Evolutionary conservation across 2,888 invertebrate species (phyloP).

Genomic region (Amorpha juglandis): DNA sequence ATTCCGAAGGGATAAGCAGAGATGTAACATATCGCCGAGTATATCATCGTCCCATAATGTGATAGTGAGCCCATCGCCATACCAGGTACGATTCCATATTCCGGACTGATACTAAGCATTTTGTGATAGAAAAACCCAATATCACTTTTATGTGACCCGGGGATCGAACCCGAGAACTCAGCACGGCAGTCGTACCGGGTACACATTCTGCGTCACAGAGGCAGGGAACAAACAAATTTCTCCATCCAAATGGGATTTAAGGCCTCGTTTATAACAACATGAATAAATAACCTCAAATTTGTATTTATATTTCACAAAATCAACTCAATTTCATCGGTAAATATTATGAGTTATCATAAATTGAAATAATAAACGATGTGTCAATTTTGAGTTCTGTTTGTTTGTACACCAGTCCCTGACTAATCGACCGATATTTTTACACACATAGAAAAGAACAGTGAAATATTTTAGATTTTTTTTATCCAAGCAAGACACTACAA

Average conservation of each 20-base stretch:
- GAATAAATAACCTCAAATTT: neutral
- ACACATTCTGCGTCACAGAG: neutral
- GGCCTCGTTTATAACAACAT: neutral
- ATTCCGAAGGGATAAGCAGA: too few relatives aligned
- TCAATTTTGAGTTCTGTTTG: neutral
- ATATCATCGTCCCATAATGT: neutral
- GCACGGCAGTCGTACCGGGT: neutral
- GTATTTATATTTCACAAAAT: neutral
- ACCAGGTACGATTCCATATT: too few relatives aligned
- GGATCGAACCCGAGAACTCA: neutral
- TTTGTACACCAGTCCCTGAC: neutral
- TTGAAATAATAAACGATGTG: constrained; percentile 17
- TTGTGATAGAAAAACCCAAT: too few relatives aligned
- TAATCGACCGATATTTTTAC: too few relatives aligned
- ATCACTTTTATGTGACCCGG: neutral
- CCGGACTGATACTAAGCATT: too few relatives aligned
- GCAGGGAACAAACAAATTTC: neutral
- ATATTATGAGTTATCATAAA: constrained; percentile 9
- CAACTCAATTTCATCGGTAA: neutral
- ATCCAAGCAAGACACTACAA: too few relatives aligned
- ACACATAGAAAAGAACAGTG: too few relatives aligned
- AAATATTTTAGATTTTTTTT: neutral
- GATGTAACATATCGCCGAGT: too few relatives aligned
- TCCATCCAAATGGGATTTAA: too few relatives aligned
- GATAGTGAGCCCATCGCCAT: too few relatives aligned